phyloP scores from a whole-genome alignment of 2,888 invertebrate genomes.

The Drosophila emarginata region DNA sequence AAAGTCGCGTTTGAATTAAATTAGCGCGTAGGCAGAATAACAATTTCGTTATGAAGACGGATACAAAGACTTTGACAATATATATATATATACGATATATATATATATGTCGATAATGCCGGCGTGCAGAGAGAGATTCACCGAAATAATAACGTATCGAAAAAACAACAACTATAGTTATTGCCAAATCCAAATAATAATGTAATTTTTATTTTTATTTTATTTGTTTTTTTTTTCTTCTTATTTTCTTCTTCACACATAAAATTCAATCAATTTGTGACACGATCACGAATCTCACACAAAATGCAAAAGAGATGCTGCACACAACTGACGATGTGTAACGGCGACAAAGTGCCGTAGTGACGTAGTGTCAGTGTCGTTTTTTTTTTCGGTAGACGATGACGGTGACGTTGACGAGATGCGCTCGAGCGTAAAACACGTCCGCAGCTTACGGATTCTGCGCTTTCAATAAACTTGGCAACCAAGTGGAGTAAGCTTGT shows the following conservation, averaged over 20 bases:
- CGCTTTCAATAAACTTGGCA: slow-evolving; percentile 78
- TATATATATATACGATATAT: too few relatives aligned
- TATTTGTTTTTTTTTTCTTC: slow-evolving; percentile 53
- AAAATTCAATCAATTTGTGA: slow-evolving; percentile 72
- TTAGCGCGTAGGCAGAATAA: slow-evolving; percentile 68
- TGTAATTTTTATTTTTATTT: slow-evolving; percentile 63
- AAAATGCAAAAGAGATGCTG: slow-evolving; percentile 25
- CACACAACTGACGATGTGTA: not conserved
- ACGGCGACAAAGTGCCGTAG: slow-evolving; percentile 9
- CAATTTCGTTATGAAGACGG: slow-evolving; percentile 38
- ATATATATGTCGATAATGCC: slow-evolving; percentile 35
- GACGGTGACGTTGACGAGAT: slow-evolving; percentile 34
- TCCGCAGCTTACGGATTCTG: slow-evolving; percentile 80
- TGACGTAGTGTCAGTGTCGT: too few relatives aligned
- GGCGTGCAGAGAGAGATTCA: slow-evolving; percentile 36
- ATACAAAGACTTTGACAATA: slow-evolving; percentile 10
- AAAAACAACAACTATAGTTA: slow-evolving; percentile 39
- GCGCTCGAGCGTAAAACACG: slow-evolving; percentile 74
- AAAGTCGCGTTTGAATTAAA: slow-evolving; percentile 49
- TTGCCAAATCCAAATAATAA: slow-evolving; percentile 72
- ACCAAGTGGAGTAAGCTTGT: slow-evolving; percentile 62
- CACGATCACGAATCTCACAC: slow-evolving; percentile 69
- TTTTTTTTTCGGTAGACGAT: too few relatives aligned
- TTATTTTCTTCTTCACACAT: slow-evolving; percentile 35
- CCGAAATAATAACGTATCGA: not conserved